These are phyloP conservation scores for Prunella fulvescens DNA, from an alignment of 2,113 vertebrate genomes.

Conservation along the genomic window DNA sequence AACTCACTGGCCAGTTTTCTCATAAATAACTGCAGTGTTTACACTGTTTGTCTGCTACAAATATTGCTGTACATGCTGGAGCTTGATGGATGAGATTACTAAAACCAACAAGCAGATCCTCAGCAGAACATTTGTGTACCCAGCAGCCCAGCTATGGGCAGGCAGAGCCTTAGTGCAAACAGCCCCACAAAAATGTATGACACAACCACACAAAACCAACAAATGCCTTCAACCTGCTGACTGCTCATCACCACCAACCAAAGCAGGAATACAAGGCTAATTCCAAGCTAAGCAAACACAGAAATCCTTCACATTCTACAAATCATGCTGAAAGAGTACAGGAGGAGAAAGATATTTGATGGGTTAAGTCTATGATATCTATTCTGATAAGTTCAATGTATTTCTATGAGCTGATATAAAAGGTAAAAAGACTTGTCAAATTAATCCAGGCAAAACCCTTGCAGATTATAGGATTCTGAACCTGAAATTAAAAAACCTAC, in stretches of 20 bases:
- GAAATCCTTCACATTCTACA: background rate
- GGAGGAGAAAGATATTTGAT: background rate
- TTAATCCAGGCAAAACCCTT: background rate
- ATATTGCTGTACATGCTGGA: background rate
- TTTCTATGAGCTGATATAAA: background rate
- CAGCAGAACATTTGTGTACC: background rate
- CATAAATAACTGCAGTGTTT: background rate
- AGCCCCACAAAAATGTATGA: background rate
- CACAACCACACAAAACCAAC: constrained; percentile 22
- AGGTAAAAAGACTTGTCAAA: background rate
- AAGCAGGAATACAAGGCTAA: background rate
- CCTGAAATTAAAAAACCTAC: background rate
- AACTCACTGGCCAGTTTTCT: background rate
- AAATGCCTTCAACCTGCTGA: background rate
- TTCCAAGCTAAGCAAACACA: constrained; percentile 6
- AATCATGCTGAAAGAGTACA: background rate
- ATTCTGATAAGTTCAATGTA: background rate
- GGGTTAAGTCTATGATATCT: background rate
- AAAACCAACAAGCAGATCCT: background rate
- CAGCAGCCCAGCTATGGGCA: constrained; percentile 9
- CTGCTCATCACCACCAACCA: background rate
- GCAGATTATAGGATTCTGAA: background rate
- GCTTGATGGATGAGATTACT: background rate
- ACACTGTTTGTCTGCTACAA: background rate
- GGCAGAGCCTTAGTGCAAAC: background rate